Base-by-base conservation (phyloP, 2,888 invertebrate species). In the Cerastis rubricosa region DNA sequence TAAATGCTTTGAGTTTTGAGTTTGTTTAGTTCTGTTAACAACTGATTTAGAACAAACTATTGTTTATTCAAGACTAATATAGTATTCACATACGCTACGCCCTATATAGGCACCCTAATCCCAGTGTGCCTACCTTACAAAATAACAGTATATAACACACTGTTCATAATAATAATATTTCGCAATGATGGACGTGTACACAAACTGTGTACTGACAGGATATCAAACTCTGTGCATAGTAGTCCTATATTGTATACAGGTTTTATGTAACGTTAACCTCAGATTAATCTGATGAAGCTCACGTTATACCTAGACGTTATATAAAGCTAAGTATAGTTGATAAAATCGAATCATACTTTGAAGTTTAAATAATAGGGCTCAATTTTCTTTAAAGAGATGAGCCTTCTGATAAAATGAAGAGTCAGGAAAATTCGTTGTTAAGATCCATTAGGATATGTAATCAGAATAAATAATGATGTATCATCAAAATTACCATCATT, bases 181-280 rank as follows among this genome's bases (percentile, higher is more conserved):
- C 59, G 59, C 35, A 43, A 68, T 78, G 68, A 79, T 69, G 68
- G 74, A 79, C 74, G 43, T 49, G 25, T n/a, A 17, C n/a, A 78
- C 47, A 35, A 59, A 68, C 68, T 68, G 40, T 51, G 45, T 70
- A 76, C 74, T 68, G 73, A 68, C 74, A n/a, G 14, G 29, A 14
- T 29, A n/a, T 61, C 57, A 59, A 77, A 77, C 43, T 66, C 40
- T 66, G 63, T 64, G 11, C 22, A 29, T 59, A 35, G 65, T 77
- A 49, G 71, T 65, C 40, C 57, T 17, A 14, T 57, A 76, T 43
- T 59, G 25, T 66, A 35, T 40, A 25, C 29, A 63, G 17, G 45
- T 66, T 78, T 78, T 51, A 73, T 40, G 72, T 45, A 9, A 67
- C 19, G 9, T 29, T 66, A 67, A 63, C 9, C 11, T n/a, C 51